Conservation (phyloP, 2,888 invertebrate species). For the Stramonita haemastoma region DNA sequence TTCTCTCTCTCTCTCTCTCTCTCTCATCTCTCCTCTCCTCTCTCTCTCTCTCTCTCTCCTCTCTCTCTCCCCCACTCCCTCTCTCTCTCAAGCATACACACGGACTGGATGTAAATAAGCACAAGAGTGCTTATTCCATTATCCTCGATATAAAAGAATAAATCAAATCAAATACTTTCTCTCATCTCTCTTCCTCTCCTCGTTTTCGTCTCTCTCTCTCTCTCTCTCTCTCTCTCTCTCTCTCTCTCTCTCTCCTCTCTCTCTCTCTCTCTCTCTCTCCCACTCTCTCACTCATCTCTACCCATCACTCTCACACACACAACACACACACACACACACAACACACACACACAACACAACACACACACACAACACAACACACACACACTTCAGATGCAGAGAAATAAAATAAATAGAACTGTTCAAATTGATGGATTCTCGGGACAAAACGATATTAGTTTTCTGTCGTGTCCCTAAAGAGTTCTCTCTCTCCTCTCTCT, state of each 20-base stretch:
- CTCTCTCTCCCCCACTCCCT: neutral
- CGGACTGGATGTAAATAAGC: too few species aligned
- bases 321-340: too few species aligned
- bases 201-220: too few species aligned
- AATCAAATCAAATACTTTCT: too few species aligned
- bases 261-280: slow-evolving; percentile 13
- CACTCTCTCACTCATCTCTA: neutral
- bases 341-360: too few species aligned
- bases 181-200: neutral
- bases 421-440: neutral
- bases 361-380: too few species aligned
- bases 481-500: neutral
- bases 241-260: neutral
- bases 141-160: too few species aligned
- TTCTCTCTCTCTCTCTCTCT: neutral
- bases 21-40: neutral
- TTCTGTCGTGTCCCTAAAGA: neutral
- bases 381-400: neutral
- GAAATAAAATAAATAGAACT: neutral
- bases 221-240: neutral
- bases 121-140: too few species aligned
- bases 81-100: neutral
- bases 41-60: neutral
- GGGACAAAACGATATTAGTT: neutral
- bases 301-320: neutral